A percentile compares a stretch with the other conserved stretches of the same genome.
Evolutionary conservation across 2,888 invertebrate species (phyloP).

Genomic region (Apamea anceps): DNA sequence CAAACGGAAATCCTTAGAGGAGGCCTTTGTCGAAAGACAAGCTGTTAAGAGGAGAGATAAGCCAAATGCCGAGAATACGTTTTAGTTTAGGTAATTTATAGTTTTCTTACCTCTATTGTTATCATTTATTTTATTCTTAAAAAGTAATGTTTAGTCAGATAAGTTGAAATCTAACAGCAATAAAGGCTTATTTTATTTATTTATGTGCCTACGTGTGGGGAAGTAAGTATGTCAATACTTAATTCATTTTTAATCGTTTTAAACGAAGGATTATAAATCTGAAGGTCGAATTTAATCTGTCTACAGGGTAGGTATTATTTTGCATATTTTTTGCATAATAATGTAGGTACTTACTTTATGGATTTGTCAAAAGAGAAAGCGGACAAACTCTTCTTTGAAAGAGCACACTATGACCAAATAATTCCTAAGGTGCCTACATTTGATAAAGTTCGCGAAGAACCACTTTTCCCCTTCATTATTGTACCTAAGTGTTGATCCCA

Average conservation of each 20-base stretch:
- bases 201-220: not conserved
- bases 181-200: not conserved
- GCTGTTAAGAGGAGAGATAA: no score
- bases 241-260: slow-evolving; percentile 11
- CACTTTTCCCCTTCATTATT: not conserved
- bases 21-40: no score
- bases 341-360: not conserved
- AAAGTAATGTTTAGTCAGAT: no score
- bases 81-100: no score
- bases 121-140: no score
- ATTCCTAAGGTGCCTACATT: not conserved
- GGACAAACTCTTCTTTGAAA: not conserved
- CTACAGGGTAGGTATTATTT: not conserved
- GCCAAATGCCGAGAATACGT: no score
- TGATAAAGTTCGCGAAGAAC: not conserved
- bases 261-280: slow-evolving; percentile 16
- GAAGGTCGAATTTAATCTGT: not conserved
- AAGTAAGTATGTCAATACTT: slow-evolving; percentile 9
- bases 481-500: not conserved
- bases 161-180: no score
- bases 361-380: not conserved
- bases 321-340: no score
- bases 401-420: not conserved
- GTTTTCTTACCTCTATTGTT: no score
- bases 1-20: no score